Evolutionary conservation across 1,140 invertebrate species (phyloP).

Genomic region (Periplaneta americana): DNA sequence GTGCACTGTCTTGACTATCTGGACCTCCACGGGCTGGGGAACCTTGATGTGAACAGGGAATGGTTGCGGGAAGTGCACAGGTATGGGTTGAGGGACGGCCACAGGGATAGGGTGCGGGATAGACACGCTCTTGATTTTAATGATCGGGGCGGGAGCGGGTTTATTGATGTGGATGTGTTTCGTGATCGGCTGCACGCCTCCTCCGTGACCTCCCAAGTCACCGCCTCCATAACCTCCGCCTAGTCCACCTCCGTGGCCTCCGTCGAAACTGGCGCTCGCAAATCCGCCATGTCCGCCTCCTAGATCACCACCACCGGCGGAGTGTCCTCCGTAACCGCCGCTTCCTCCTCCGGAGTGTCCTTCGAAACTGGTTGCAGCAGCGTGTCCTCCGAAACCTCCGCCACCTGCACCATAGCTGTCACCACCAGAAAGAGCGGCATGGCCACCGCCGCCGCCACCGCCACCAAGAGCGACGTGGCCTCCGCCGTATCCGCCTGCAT

Average conservation of each 20-base stretch:
- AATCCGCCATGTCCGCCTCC: background rate
- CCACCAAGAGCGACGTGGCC: background rate
- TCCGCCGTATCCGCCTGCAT: background rate
- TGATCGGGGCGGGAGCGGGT: slow-evolving; percentile 23
- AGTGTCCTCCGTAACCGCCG: slow-evolving; percentile 1
- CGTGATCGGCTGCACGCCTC: background rate
- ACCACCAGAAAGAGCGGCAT: background rate
- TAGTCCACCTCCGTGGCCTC: slow-evolving; percentile 1
- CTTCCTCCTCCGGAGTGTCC: background rate
- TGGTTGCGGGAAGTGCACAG: slow-evolving; percentile 20
- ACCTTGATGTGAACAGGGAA: slow-evolving; percentile 17
- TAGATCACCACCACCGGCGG: background rate
- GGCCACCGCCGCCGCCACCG: background rate
- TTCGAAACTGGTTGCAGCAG: background rate
- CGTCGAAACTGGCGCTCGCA: background rate
- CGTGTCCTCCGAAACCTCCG: background rate
- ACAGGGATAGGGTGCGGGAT: slow-evolving; percentile 27
- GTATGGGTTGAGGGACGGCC: slow-evolving; percentile 22
- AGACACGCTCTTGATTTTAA: slow-evolving; percentile 22
- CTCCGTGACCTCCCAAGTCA: background rate
- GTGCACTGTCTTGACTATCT: slow-evolving; percentile 31
- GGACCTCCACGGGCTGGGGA: slow-evolving; percentile 60
- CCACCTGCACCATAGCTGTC: background rate
- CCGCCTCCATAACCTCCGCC: background rate
- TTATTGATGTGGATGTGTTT: slow-evolving; percentile 24